Evolutionary conservation across 2,113 vertebrate genomes (phyloP), one percentile per base, ranked within the genome.

Genomic region (Ciconia boyciana): DNA sequence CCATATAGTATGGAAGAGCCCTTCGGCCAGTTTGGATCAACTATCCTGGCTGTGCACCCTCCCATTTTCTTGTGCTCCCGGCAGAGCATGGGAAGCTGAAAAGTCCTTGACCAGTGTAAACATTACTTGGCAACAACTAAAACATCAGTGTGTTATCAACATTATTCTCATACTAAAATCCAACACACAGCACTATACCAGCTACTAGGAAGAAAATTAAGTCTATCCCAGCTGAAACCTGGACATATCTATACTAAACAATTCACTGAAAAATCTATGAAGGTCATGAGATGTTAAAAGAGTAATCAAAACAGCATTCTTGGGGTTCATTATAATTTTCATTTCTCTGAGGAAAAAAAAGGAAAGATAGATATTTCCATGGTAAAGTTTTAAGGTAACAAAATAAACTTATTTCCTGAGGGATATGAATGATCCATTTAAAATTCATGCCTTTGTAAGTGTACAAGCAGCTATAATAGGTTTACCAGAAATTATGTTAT

Each of bases 301-400:
- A 62, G 11, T 44, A 90, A 54, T 65, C 46, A 22, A 70, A 83
- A 62, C 26, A 41, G 41, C 15, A 61, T 85, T 43, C 57, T 49
- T 58, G 19, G 32, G 26, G 5, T 51, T 82, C 64, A 83, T 62
- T 66, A 66, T 44, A 78, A 44, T 93, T 93, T 86, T 81, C 12
- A 93, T 88, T 93, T 94, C 57, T 74, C 31, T 83, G 25, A 24
- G 13, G 1, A 5, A 44, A 31, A 61, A 55, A 28, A 61, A 55
- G 1, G 4, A 39, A 81, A 65, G 11, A 39, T 28, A 58, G 15
- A 25, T 83, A 91, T 58, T 79, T 95, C 78, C 91, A 93, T 77
- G 32, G 62, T 93, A 89, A 96, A 83, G 44, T 89, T 95, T 87
- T 91, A 89, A 93, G 26, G 28, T 65, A 83, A 65, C 61, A 57